Percentiles rank a stretch among this genome's conserved stretches.
Conservation (phyloP, 2,888 invertebrate species). For the Apoderus coryli region DNA sequence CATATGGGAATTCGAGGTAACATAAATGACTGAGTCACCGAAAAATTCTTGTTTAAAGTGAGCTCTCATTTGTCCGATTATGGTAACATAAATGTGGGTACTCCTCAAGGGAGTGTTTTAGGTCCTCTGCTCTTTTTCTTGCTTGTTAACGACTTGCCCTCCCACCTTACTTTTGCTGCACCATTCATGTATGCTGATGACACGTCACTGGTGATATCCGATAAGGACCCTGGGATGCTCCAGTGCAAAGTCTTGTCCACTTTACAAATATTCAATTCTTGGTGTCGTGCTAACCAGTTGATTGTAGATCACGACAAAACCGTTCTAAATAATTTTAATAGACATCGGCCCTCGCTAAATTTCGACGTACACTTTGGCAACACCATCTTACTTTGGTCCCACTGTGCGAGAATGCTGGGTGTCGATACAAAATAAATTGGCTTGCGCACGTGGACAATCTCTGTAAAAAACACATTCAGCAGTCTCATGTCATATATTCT, state of each 20-base stretch:
- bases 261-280: not conserved
- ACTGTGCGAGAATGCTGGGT: no score
- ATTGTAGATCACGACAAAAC: slow-evolving; percentile 2
- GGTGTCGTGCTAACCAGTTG: not conserved
- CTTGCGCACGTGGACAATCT: no score
- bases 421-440: no score
- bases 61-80: no score
- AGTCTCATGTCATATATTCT: no score
- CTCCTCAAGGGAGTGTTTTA: slow-evolving; percentile 2
- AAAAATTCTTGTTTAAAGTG: no score
- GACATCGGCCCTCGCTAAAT: no score
- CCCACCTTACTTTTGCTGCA: not conserved
- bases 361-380: no score
- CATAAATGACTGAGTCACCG: slow-evolving; percentile 3
- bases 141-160: not conserved
- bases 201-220: not conserved
- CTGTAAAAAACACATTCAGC: no score
- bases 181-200: slow-evolving; percentile 1
- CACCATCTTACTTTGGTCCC: no score
- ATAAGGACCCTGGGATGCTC: not conserved
- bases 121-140: not conserved
- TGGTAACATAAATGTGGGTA: no score
- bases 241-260: not conserved
- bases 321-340: no score
- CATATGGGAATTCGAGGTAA: slow-evolving; percentile 1